Evolutionary conservation across 2,113 vertebrate genomes (phyloP), one percentile per base, ranked within the genome.

Genomic region (Jaculus jaculus): DNA sequence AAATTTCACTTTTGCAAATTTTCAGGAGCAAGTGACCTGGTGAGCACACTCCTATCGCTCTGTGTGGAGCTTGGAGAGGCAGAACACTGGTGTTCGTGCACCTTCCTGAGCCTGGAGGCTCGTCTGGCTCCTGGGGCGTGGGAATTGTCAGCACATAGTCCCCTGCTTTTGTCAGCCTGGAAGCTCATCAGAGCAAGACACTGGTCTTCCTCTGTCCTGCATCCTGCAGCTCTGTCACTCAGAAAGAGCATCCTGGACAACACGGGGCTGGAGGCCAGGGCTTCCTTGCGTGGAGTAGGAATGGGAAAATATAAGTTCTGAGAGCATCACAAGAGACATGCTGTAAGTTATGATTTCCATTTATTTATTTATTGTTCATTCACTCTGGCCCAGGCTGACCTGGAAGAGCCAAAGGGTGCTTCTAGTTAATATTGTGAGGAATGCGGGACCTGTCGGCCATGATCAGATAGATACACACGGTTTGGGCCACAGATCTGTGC

Each of bases 241-340:
- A 21, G 28, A 6, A 28, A 23, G 34, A 10, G 68, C 74, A 73
- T 24, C 1, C 26, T 17, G 3, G 4, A 3, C 0, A 26, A 17
- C 4, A 9, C 2, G 4, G 1, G 28, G 18, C 39, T 0, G 8
- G 15, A 23, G 8, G 39, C 2, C 0, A 0, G 4, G 24, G 18
- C 30, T 42, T 3, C 13, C 7, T 65, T 13, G 39, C 66, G 5
- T 0, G 32, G 3, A 0, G 3, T 0, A 1, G 13, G 26, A 0
- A 11, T 1, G 39, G 54, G 16, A 21, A 15, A 34, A 20, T 1
- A 3, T 4, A 23, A 6, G 1, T 5, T 30, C 75, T 20, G 5
- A 65, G 78, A 8, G 20, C 3, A 8, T 5, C 7, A 39, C 21
- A 47, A 26, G 32, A 17, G 5, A 30, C 5, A 30, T 0, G 0